A percentile compares a stretch with the other conserved stretches of the same genome.
Evolutionary conservation across 2,888 invertebrate species (phyloP).

Genomic region (Hirtodrosophila alboralis): DNA sequence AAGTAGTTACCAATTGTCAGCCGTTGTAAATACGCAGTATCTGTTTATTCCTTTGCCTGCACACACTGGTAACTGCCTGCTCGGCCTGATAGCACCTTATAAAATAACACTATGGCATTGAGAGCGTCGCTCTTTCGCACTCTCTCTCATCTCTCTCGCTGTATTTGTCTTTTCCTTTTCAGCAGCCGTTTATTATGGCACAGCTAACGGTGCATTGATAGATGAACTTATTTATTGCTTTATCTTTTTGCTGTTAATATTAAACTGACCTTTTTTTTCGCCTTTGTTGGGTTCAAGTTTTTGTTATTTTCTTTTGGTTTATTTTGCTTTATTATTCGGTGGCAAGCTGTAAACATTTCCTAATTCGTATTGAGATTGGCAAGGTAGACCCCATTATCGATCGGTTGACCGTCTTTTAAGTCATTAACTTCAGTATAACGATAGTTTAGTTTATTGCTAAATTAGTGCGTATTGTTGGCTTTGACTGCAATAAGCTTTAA

Average conservation of each 20-base stretch:
- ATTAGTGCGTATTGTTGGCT: conserved; percentile 66
- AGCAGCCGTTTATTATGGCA: conserved; percentile 57
- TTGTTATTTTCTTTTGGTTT: conserved; percentile 34
- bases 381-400: conserved; percentile 35
- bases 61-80: too few species aligned
- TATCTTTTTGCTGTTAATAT: conserved; percentile 56
- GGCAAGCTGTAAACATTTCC: conserved; percentile 52
- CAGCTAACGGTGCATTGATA: conserved; percentile 74
- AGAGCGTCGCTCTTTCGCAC: conserved; percentile 23
- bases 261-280: conserved; percentile 79
- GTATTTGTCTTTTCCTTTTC: conserved; percentile 7
- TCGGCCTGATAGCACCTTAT: too few species aligned
- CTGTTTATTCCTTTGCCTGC: too few species aligned
- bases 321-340: conserved; percentile 43
- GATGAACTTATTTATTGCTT: conserved; percentile 40
- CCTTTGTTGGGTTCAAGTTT: conserved; percentile 39
- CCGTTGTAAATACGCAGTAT: too few species aligned
- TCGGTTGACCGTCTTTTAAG: conserved; percentile 39
- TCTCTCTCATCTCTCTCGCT: conserved; percentile 11
- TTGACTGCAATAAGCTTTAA: conserved; percentile 10
- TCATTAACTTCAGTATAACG: conserved; percentile 41
- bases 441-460: conserved; percentile 59
- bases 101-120: neutral
- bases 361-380: conserved; percentile 64
- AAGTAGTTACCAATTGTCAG: too few species aligned